Percentiles rank a stretch among this genome's conserved stretches.
Conservation (phyloP, 1,140 invertebrate genomes). For the Drosophila arizonae region DNA sequence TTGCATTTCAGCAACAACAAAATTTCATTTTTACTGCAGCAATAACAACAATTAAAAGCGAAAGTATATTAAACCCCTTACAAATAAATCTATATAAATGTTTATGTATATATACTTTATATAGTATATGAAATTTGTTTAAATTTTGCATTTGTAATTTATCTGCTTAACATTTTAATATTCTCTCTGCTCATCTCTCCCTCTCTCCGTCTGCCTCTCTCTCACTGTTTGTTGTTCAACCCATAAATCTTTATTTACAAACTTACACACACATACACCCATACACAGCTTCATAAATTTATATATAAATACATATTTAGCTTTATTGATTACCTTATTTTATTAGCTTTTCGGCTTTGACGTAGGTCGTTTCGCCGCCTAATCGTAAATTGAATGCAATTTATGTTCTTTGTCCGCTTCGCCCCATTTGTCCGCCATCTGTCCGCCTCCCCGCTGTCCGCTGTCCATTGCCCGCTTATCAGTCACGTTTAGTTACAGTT, state of each 20-base stretch:
- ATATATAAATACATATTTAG: slow-evolving; percentile 6
- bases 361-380: slow-evolving; percentile 48
- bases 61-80: slow-evolving; percentile 59
- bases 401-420: slow-evolving; percentile 9
- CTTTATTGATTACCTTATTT: slow-evolving; percentile 26
- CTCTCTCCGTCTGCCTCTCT: background rate
- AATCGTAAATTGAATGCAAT: slow-evolving; percentile 52
- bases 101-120: slow-evolving; percentile 10
- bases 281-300: background rate
- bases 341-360: slow-evolving; percentile 43
- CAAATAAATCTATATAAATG: slow-evolving; percentile 19
- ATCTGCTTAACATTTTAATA: slow-evolving; percentile 1
- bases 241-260: background rate
- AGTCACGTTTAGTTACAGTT: slow-evolving; percentile 48
- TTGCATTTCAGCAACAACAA: slow-evolving; percentile 24
- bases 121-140: background rate
- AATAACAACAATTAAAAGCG: slow-evolving; percentile 62
- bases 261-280: background rate
- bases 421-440: slow-evolving; percentile 3
- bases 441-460: background rate
- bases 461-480: slow-evolving; percentile 43
- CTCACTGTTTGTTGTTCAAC: slow-evolving; percentile 10
- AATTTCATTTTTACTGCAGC: slow-evolving; percentile 49
- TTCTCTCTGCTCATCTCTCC: background rate
- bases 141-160: slow-evolving; percentile 14